Evolutionary conservation across 2,797 vertebrate species (phyloP).

Genomic region (Naso thynnoides): DNA sequence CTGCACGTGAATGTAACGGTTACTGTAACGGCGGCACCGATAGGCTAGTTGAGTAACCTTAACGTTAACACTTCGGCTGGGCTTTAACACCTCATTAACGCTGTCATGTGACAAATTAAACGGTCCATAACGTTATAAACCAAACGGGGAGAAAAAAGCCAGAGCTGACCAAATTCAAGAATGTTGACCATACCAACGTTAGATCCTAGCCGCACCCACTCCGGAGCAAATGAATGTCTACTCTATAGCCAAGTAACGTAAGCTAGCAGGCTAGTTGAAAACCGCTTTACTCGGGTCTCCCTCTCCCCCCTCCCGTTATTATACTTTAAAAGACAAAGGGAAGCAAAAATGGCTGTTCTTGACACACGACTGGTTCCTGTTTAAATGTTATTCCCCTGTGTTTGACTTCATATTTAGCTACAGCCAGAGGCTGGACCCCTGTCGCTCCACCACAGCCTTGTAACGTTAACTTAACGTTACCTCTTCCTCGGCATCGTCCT

Average conservation of each 20-base stretch:
- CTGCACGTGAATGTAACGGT: no score
- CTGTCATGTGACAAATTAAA: background rate
- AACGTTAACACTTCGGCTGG: background rate
- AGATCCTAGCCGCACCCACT: constrained; percentile 77
- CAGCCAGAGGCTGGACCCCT: constrained; percentile 42
- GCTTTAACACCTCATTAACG: background rate
- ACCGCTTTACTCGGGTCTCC: background rate
- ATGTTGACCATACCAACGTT: constrained; percentile 26
- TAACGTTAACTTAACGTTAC: no score
- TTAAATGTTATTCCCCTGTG: background rate
- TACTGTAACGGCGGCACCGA: background rate
- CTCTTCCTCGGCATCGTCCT: constrained; percentile 84
- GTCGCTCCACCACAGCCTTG: constrained; percentile 65
- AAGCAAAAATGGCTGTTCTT: background rate
- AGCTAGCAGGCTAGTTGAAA: constrained; percentile 62
- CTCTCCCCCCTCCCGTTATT: background rate
- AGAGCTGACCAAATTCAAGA: constrained; percentile 20
- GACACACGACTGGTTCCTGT: background rate
- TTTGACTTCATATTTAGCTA: constrained; percentile 32
- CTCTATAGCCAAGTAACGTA: constrained; percentile 48
- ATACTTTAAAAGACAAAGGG: background rate
- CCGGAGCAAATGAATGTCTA: constrained; percentile 62
- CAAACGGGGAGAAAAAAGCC: no score
- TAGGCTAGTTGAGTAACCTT: background rate
- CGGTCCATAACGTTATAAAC: no score